A percentile compares a stretch with the other conserved stretches of the same genome.
These are phyloP conservation scores for Apamea sordens DNA, from an alignment of 2,888 invertebrate species.

Conservation along the genomic window DNA sequence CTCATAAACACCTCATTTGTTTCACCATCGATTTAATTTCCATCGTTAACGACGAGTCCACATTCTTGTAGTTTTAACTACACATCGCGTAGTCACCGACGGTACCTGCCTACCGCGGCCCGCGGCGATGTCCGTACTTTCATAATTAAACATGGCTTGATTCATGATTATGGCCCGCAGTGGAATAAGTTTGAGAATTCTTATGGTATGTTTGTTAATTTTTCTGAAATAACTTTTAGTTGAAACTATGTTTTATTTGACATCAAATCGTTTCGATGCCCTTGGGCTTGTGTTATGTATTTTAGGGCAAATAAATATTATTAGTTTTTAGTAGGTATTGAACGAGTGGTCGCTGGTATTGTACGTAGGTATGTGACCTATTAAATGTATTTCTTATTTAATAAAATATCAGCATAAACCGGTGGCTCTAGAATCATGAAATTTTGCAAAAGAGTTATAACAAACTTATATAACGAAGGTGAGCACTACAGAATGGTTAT, in stretches of 20 bases:
- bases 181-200: constrained; percentile 21
- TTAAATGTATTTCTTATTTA: neutral
- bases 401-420: neutral
- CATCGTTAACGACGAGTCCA: constrained; percentile 13
- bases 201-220: constrained; percentile 36
- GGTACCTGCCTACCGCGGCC: constrained; percentile 12
- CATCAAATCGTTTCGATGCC: constrained; percentile 14
- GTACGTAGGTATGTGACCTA: neutral
- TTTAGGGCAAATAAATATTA: constrained; percentile 13
- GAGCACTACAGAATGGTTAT: neutral
- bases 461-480: neutral
- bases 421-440: neutral
- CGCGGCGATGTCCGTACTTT: constrained; percentile 38
- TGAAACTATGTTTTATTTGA: constrained; percentile 20
- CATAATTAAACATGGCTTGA: constrained; percentile 49
- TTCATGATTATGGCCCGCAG: constrained; percentile 51
- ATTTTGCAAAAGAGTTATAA: neutral
- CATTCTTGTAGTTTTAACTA: constrained; percentile 37
- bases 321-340: neutral
- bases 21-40: constrained; percentile 17
- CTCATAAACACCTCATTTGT: constrained; percentile 49
- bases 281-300: neutral
- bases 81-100: constrained; percentile 4
- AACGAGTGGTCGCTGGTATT: neutral
- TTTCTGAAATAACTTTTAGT: constrained; percentile 30